Conservation (phyloP, 2,797 vertebrate species). For the Sebastes oblongus region DNA sequence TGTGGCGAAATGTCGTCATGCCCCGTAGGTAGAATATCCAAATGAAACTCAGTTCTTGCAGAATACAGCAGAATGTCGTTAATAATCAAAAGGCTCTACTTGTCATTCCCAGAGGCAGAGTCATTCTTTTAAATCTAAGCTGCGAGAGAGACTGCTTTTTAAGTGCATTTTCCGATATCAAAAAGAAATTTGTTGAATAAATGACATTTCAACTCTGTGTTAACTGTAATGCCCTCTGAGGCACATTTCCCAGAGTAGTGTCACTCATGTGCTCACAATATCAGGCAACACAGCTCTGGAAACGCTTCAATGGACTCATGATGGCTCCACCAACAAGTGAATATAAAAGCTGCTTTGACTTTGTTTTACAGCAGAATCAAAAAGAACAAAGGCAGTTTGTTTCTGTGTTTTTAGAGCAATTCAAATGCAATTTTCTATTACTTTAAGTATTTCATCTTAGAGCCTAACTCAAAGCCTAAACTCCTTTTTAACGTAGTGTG, state of each 20-base stretch:
- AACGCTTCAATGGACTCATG: conserved; percentile 1
- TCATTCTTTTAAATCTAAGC: conserved; percentile 40
- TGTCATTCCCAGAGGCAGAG: conserved; percentile 49
- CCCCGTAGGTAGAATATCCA: conserved; percentile 26
- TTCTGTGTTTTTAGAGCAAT: background rate
- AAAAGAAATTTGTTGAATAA: conserved; percentile 30
- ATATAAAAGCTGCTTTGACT: conserved; percentile 21
- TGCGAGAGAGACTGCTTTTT: conserved; percentile 23
- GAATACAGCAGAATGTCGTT: conserved; percentile 43
- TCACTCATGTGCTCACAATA: conserved; percentile 8
- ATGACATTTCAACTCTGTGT: conserved; percentile 37
- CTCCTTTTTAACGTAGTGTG: background rate
- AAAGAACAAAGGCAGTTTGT: background rate
- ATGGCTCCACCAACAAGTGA: conserved; percentile 27
- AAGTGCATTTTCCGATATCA: conserved; percentile 37
- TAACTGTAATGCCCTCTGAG: conserved; percentile 39
- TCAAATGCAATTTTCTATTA: background rate
- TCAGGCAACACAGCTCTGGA: background rate
- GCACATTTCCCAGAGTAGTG: conserved; percentile 16
- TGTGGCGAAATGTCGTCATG: conserved; percentile 33
- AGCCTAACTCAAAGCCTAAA: background rate
- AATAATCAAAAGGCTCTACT: conserved; percentile 47
- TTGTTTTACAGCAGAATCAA: background rate
- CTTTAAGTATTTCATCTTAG: background rate
- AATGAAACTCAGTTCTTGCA: conserved; percentile 29